Conservation (phyloP, 2,888 invertebrate genomes). For the Nesidiocoris tenuis region DNA sequence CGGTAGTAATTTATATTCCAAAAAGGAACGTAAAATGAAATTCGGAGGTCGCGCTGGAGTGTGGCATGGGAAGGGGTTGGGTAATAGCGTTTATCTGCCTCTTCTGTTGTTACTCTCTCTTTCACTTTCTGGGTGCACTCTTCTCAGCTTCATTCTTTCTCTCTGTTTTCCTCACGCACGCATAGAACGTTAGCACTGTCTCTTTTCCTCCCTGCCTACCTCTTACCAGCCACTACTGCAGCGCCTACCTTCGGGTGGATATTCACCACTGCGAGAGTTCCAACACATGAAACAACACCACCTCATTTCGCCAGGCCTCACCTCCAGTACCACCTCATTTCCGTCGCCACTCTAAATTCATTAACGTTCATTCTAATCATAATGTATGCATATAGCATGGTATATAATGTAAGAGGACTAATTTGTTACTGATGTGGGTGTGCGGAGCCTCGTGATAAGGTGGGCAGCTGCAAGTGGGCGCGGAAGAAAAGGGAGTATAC, state of each 20-base stretch:
- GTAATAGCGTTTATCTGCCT: constrained; percentile 26
- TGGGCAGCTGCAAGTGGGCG: background rate
- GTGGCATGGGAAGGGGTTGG: background rate
- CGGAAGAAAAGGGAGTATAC: background rate
- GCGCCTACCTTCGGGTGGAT: background rate
- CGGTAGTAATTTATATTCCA: constrained; percentile 14
- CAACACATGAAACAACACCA: background rate
- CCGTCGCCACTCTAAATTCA: constrained; percentile 21
- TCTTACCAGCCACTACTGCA: background rate
- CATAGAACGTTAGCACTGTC: background rate
- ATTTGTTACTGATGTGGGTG: constrained; percentile 13
- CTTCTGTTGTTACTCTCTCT: constrained; percentile 1
- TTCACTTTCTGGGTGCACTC: background rate
- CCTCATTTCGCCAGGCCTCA: background rate
- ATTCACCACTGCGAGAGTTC: background rate
- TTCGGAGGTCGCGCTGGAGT: background rate
- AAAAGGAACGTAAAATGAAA: constrained; percentile 16
- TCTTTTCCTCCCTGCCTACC: background rate
- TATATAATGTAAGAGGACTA: constrained; percentile 28
- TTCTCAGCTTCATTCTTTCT: constrained; percentile 13
- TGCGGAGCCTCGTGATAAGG: background rate
- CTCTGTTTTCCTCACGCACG: background rate
- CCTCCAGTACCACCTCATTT: background rate
- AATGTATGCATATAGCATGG: constrained; percentile 32
- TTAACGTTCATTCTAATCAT: constrained; percentile 28